Percentiles rank a stretch among this genome's conserved stretches.
Conservation (phyloP, 53 echinoderm and acorn worm genomes). For the Mesocentrotus franciscanus region DNA sequence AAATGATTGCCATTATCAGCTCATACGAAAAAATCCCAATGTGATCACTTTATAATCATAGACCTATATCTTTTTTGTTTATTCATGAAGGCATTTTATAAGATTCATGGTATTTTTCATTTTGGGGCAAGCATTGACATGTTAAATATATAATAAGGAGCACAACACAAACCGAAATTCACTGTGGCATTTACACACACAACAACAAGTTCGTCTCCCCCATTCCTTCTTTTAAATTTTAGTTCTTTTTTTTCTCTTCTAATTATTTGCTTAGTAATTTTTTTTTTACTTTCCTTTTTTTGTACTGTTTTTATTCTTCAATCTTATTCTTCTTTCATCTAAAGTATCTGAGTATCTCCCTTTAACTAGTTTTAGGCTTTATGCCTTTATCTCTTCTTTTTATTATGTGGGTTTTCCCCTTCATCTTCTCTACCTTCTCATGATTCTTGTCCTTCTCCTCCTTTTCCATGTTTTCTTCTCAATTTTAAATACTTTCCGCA, state of each 20-base stretch:
- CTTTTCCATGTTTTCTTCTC: background rate
- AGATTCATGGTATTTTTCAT: too few species aligned
- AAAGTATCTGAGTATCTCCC: too few species aligned
- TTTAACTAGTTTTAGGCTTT: too few species aligned
- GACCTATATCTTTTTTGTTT: background rate
- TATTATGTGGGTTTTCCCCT: background rate
- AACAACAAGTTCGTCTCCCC: background rate
- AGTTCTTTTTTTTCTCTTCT: background rate
- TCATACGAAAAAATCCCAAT: background rate
- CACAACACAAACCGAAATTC: too few species aligned
- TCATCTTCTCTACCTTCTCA: too few species aligned
- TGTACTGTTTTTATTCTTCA: background rate
- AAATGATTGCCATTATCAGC: background rate
- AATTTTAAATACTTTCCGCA: too few species aligned
- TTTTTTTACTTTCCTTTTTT: background rate
- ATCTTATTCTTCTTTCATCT: too few species aligned
- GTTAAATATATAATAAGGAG: too few species aligned
- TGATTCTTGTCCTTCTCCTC: background rate
- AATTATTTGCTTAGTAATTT: background rate
- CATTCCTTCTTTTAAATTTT: background rate
- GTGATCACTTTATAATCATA: too few species aligned
- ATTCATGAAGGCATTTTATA: too few species aligned
- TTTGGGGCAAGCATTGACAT: too few species aligned
- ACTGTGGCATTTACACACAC: too few species aligned
- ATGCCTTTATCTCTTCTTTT: background rate